Evolutionary conservation across 2,113 vertebrate genomes (phyloP).

Genomic region (Elanoides forficatus): DNA sequence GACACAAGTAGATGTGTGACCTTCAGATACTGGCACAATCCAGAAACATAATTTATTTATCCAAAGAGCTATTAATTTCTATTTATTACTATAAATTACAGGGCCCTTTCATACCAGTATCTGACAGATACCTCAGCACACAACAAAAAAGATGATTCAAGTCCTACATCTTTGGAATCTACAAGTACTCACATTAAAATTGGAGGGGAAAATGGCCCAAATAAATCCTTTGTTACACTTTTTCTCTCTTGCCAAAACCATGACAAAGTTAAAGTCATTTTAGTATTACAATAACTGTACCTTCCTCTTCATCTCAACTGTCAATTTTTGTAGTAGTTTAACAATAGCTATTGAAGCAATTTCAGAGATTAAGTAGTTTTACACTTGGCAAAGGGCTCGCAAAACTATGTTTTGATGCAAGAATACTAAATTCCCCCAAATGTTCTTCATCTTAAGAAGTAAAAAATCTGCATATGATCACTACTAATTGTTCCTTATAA

Average conservation of each 20-base stretch:
- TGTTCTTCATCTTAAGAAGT: neutral
- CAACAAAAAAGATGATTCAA: neutral
- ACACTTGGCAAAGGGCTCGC: neutral
- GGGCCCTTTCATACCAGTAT: neutral
- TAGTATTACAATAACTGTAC: neutral
- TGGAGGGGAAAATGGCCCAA: neutral
- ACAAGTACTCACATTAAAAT: neutral
- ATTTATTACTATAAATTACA: neutral
- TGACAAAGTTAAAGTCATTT: neutral
- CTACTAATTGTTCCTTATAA: neutral
- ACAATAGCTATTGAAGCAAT: neutral
- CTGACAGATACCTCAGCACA: neutral
- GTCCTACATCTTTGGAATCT: neutral
- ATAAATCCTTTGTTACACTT: neutral
- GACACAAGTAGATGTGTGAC: neutral
- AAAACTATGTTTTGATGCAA: neutral
- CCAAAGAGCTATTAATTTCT: neutral
- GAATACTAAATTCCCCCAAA: neutral
- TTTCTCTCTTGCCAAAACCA: neutral
- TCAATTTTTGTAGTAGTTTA: neutral
- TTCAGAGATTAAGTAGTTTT: neutral
- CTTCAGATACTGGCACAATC: neutral
- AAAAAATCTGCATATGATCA: neutral
- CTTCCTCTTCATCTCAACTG: neutral
- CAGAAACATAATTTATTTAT: neutral